Evolutionary conservation across 2,888 invertebrate species (phyloP), one percentile per base, ranked within the genome.

Genomic region (Coenonympha glycerion): DNA sequence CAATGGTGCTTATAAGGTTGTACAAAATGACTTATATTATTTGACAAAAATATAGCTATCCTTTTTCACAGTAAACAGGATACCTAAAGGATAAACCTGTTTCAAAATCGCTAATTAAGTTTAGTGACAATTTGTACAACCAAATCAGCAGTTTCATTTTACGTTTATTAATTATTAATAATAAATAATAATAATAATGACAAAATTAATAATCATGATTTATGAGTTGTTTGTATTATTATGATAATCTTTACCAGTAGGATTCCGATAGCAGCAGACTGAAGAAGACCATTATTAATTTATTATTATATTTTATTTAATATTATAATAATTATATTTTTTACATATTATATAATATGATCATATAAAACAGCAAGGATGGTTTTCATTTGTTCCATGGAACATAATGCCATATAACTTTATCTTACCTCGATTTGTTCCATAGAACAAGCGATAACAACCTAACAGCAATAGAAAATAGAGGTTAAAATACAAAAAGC

Each of bases 181-280:
- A 62, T 57, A 52, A 56, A 58, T 56, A 60, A 59, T 57, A 58
- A 65, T 60, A 65, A 64, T 64, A 63, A 71, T 63, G 54, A 61
- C 60, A 34, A 64, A 71, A 69, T 65, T 61, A 67, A 62, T 68
- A 71, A 67, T 65, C 49, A 71, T 72, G 73, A 65, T 68, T 67
- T 60, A 66, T 66, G 62, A 60, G 58, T 75, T 78, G 64, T 62
- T 65, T n/a, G n/a, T n/a, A n/a, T n/a, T 68, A 65, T 85, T 87
- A 71, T 63, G 66, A 64, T 70, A 62, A 64, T 60, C 68, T 88
- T 92, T 92, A 92, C 92, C 92, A 92, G 90, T 87, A 92, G 88
- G 79, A 91, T 89, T 91, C 92, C 92, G 80, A 92, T 90, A 81
- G 91, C 90, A 85, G 91, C 91, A 80, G 91, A 91, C 92, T 92